Conservation (phyloP, 2,888 invertebrate genomes). For the Smittia aterrima region DNA sequence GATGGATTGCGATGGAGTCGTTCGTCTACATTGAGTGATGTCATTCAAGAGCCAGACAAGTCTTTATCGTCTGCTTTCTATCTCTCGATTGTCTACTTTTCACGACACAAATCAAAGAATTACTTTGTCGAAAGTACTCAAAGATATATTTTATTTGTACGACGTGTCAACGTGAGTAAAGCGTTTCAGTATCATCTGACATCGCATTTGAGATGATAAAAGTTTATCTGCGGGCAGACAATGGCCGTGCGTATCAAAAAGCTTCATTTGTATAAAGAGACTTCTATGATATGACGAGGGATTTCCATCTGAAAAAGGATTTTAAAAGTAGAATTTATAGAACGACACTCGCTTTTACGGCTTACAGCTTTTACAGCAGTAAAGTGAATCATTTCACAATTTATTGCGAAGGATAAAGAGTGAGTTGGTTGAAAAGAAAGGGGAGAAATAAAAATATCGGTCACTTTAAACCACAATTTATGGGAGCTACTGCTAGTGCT, state of each 20-base stretch:
- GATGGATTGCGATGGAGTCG: neutral
- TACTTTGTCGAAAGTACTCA: constrained; percentile 25
- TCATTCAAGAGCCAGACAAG: too few relatives aligned
- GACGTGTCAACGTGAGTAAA: constrained; percentile 25
- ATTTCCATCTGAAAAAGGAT: neutral
- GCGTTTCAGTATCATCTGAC: constrained; percentile 22
- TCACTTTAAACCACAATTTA: constrained; percentile 10
- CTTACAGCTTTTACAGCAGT: too few relatives aligned
- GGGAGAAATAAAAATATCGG: neutral
- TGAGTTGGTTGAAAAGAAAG: neutral
- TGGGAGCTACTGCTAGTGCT: neutral
- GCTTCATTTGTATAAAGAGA: neutral
- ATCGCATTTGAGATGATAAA: neutral
- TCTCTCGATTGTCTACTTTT: constrained; percentile 9
- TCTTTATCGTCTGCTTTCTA: neutral
- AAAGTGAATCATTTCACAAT: constrained; percentile 22
- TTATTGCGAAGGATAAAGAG: neutral
- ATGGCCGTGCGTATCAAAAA: neutral
- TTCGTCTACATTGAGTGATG: too few relatives aligned
- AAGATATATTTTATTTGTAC: constrained; percentile 34
- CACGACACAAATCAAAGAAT: constrained; percentile 35
- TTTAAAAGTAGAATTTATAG: neutral
- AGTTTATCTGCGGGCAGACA: neutral
- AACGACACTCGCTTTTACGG: constrained; percentile 1
- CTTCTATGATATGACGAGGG: neutral